Evolutionary conservation across 2,113 vertebrate genomes (phyloP).

Genomic region (Elephantulus edwardii): DNA sequence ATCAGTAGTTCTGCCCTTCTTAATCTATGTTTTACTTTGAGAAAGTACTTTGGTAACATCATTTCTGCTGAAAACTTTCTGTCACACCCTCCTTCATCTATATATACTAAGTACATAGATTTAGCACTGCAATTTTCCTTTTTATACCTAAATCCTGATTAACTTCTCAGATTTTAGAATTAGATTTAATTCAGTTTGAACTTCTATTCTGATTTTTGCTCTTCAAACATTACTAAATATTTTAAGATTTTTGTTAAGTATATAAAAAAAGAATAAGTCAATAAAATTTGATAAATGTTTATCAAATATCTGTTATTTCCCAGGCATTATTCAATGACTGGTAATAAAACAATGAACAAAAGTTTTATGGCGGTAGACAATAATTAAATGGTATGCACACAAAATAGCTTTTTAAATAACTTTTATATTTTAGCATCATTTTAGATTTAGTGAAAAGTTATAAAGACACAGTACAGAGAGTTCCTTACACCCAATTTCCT

Average conservation of each 20-base stretch:
- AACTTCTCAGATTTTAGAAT: not conserved
- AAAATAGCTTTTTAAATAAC: not conserved
- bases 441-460: not conserved
- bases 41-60: not conserved
- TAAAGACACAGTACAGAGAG: not conserved
- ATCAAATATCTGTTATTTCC: not conserved
- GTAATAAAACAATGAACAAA: not conserved
- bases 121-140: not conserved
- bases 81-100: not conserved
- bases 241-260: not conserved
- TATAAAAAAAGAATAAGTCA: not conserved
- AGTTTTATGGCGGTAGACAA: not conserved
- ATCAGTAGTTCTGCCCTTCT: not conserved
- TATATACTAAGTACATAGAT: not conserved
- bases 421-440: not conserved
- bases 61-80: not conserved
- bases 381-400: not conserved
- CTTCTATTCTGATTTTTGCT: not conserved
- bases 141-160: not conserved
- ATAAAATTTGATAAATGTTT: constrained; percentile 34
- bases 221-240: not conserved
- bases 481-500: not conserved
- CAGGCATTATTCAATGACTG: not conserved
- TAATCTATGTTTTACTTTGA: not conserved
- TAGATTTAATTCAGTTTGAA: not conserved